Percentiles rank a stretch among this genome's conserved stretches.
phyloP scores from a whole-genome alignment of 2,113 vertebrate genomes.

The Psilopogon haemacephalus region DNA sequence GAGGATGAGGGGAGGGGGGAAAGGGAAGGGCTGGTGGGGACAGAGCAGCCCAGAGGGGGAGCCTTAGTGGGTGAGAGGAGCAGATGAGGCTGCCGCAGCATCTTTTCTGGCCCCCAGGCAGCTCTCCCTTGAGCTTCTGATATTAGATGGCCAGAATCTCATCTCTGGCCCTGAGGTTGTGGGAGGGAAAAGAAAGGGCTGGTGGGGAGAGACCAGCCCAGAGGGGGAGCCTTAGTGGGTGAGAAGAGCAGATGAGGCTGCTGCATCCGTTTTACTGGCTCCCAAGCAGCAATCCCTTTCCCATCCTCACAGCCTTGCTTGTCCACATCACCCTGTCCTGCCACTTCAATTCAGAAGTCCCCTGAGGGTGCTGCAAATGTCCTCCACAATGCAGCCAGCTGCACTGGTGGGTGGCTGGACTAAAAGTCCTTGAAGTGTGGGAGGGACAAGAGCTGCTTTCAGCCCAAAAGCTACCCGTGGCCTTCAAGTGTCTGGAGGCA shows the following conservation, averaged over 20 bases:
- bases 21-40: too few relatives aligned
- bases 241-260: not conserved
- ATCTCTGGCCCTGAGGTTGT: not conserved
- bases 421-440: not conserved
- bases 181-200: not conserved
- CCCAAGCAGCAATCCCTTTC: not conserved
- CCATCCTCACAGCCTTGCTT: not conserved
- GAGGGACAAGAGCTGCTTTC: not conserved
- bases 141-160: not conserved
- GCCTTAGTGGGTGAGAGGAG: too few relatives aligned
- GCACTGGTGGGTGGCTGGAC: not conserved
- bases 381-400: not conserved
- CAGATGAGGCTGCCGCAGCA: too few relatives aligned
- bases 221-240: not conserved
- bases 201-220: not conserved
- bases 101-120: too few relatives aligned
- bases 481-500: not conserved
- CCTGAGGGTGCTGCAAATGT: not conserved
- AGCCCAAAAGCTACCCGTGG: not conserved
- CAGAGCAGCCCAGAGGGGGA: too few relatives aligned
- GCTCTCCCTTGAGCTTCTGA: too few relatives aligned
- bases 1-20: not conserved
- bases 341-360: not conserved
- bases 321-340: not conserved
- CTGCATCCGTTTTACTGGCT: rapidly evolving